phyloP scores from a whole-genome alignment of 2,797 vertebrate genomes.

The Tenualosa thibaudeaui region DNA sequence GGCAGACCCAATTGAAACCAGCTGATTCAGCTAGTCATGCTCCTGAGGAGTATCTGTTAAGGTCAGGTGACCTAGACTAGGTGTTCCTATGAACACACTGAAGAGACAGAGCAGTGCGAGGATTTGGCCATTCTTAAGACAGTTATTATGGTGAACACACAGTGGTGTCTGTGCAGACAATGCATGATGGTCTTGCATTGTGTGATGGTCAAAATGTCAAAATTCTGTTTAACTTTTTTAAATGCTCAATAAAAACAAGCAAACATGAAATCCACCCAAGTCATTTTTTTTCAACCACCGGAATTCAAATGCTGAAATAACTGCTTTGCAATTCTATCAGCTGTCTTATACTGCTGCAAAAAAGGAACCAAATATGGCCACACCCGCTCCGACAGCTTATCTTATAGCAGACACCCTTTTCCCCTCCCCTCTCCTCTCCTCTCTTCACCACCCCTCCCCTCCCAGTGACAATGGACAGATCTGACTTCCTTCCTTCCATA shows the following conservation, averaged over 20 bases:
- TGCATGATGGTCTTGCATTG: background rate
- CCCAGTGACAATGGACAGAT: slow-evolving; percentile 5
- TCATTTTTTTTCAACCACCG: background rate
- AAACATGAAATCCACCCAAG: too few relatives aligned
- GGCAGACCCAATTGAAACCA: background rate
- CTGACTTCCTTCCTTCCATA: background rate
- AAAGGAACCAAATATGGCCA: slow-evolving; percentile 1
- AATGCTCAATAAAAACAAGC: too few relatives aligned
- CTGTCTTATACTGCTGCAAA: background rate
- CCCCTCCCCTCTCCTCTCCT: background rate
- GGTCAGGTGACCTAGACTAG: background rate
- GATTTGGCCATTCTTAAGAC: background rate
- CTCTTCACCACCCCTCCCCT: background rate
- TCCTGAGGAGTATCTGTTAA: background rate
- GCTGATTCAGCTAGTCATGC: background rate
- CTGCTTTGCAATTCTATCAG: background rate
- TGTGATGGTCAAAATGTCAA: too few relatives aligned
- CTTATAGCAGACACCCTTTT: background rate
- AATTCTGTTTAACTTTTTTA: too few relatives aligned
- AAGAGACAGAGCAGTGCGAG: background rate
- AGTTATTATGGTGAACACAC: background rate
- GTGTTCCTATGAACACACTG: background rate
- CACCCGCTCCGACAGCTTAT: background rate
- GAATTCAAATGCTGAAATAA: background rate
- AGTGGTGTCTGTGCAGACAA: background rate